Evolutionary conservation across 1,140 invertebrate species (phyloP).

Genomic region (Drosophila kikkawai): DNA sequence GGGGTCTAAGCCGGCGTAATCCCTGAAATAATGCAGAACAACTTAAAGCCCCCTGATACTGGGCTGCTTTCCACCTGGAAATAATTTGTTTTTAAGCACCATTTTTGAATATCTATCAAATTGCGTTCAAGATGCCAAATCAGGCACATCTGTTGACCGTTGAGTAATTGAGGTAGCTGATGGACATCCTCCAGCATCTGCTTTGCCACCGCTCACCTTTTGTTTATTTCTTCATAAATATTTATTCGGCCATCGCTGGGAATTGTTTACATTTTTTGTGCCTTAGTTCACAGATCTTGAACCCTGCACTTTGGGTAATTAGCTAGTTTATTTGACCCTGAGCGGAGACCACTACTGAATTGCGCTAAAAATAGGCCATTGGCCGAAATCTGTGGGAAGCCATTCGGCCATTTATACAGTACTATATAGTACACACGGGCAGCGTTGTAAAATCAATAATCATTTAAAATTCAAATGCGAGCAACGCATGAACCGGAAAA

Average conservation of each 20-base stretch:
- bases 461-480: slow-evolving; percentile 81
- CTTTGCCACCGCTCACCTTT: slow-evolving; percentile 3
- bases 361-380: slow-evolving; percentile 40
- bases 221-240: slow-evolving; percentile 32
- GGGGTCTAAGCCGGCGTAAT: slow-evolving; percentile 4
- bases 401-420: slow-evolving; percentile 7
- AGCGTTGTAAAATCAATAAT: slow-evolving; percentile 71
- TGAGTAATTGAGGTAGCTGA: slow-evolving; percentile 37
- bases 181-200: slow-evolving; percentile 17
- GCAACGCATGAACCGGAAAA: slow-evolving; percentile 80
- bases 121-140: slow-evolving; percentile 11
- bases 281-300: slow-evolving; percentile 24
- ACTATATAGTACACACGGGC: slow-evolving; percentile 12
- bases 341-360: slow-evolving; percentile 30
- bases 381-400: slow-evolving; percentile 13
- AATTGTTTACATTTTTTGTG: slow-evolving; percentile 32
- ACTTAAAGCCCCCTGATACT: background rate
- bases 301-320: slow-evolving; percentile 52
- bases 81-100: slow-evolving; percentile 7
- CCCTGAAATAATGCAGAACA: background rate
- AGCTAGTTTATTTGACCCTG: slow-evolving; percentile 47
- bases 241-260: slow-evolving; percentile 28
- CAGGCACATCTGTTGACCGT: slow-evolving; percentile 42
- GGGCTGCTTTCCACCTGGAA: slow-evolving; percentile 6
- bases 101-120: slow-evolving; percentile 13